Evolutionary conservation across 2,888 invertebrate species (phyloP).

Genomic region (Labia minor): DNA sequence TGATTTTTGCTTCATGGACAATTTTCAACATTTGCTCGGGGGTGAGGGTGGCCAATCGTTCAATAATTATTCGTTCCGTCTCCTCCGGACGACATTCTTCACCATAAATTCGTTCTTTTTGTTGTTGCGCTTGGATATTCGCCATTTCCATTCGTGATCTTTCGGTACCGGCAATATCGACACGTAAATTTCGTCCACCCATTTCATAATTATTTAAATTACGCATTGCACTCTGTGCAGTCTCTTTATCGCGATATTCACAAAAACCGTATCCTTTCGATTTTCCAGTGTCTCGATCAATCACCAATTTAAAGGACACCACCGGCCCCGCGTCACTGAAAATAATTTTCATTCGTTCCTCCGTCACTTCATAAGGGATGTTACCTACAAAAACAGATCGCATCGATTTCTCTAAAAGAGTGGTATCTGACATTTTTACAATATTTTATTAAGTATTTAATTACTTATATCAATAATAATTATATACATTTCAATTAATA

Average conservation of each 20-base stretch:
- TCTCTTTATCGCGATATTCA: constrained; percentile 96
- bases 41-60: constrained; percentile 93
- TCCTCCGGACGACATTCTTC: constrained; percentile 86
- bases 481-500: too few relatives aligned
- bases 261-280: constrained; percentile 99
- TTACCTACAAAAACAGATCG: constrained; percentile 97
- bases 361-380: constrained; percentile 98
- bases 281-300: constrained; percentile 97
- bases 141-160: constrained; percentile 94
- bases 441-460: too few relatives aligned
- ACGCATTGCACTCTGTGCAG: constrained; percentile 94
- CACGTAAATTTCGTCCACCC: constrained; percentile 85
- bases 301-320: constrained; percentile 86
- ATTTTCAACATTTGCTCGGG: constrained; percentile 99
- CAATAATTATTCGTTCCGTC: constrained; percentile 93
- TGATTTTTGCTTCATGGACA: constrained; percentile 98
- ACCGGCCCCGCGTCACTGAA: constrained; percentile 97
- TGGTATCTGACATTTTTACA: constrained; percentile 52
- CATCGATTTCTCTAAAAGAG: constrained; percentile 89
- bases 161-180: constrained; percentile 94
- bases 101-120: constrained; percentile 86
- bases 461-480: too few relatives aligned
- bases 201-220: constrained; percentile 96
- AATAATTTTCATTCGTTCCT: constrained; percentile 95
- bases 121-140: constrained; percentile 48